Evolutionary conservation across 2,797 vertebrate genomes (phyloP).

Genomic region (Esox lucius): DNA sequence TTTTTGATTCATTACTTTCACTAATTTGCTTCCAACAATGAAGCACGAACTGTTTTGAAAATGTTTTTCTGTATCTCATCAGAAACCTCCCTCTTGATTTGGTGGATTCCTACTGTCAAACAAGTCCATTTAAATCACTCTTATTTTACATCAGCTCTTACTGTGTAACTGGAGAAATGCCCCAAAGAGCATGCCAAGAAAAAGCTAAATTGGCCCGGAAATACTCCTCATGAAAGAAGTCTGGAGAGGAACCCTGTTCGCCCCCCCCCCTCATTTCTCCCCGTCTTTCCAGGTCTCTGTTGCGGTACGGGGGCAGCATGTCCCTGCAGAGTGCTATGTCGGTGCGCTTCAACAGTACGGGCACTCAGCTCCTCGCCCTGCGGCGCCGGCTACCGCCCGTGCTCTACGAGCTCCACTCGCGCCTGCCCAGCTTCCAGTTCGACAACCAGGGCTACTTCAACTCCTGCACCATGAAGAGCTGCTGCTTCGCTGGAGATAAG

Average conservation of each 20-base stretch:
- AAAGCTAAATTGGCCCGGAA: not conserved
- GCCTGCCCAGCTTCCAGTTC: conserved; percentile 96
- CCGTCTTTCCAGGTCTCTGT: conserved; percentile 79
- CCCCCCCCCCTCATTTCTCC: not conserved
- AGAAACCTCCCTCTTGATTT: not conserved
- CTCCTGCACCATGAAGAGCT: conserved; percentile 99
- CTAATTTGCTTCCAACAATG: not conserved
- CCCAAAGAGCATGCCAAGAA: not conserved
- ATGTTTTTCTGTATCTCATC: not conserved
- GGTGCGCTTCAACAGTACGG: conserved; percentile 95
- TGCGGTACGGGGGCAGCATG: conserved; percentile 94
- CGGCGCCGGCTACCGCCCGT: conserved; percentile 93
- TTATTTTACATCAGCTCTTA: too few species aligned
- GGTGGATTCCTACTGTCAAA: not conserved
- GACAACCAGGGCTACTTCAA: conserved; percentile 99
- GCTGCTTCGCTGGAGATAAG: conserved; percentile 96
- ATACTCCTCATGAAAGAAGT: not conserved
- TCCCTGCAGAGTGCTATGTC: conserved; percentile 98
- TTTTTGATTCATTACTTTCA: not conserved
- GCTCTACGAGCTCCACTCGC: conserved; percentile 96
- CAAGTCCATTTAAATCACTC: not conserved
- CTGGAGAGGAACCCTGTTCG: not conserved
- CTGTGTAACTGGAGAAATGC: too few species aligned
- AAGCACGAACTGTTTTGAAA: not conserved
- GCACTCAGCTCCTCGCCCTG: conserved; percentile 92